Percentiles rank a stretch among this genome's conserved stretches.
These are phyloP conservation scores for Schizopygopsis malacanthus DNA, from an alignment of 2,797 vertebrate genomes.

Conservation along the genomic window DNA sequence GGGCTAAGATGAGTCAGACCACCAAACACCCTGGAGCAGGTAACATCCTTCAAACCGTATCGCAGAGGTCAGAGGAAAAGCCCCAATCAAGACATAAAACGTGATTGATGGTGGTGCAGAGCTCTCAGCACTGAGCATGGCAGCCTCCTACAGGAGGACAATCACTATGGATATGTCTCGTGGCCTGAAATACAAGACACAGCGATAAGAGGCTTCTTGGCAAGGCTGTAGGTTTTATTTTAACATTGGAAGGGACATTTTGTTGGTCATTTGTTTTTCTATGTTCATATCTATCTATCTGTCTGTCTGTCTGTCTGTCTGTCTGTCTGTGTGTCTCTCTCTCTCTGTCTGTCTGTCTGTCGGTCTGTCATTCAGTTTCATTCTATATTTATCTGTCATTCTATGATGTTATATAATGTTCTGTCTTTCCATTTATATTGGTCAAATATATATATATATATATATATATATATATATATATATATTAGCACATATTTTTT, in stretches of 20 bases:
- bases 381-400: too few relatives aligned
- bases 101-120: slow-evolving; percentile 36
- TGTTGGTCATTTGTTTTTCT: background rate
- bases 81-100: slow-evolving; percentile 19
- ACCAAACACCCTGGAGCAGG: slow-evolving; percentile 6
- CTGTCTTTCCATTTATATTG: background rate
- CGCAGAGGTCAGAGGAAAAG: slow-evolving; percentile 39
- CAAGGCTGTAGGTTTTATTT: background rate
- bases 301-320: background rate
- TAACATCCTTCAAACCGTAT: slow-evolving; percentile 1
- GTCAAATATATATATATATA: background rate
- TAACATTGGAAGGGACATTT: background rate
- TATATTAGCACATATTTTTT: too few relatives aligned
- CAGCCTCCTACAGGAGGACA: slow-evolving; percentile 18
- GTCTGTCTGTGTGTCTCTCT: background rate
- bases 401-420: background rate
- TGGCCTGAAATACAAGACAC: background rate
- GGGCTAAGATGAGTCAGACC: slow-evolving; percentile 33
- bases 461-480: too few relatives aligned
- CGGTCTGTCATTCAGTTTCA: too few relatives aligned
- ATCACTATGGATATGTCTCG: background rate
- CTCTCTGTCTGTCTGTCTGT: background rate
- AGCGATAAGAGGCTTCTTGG: slow-evolving; percentile 25
- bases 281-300: background rate
- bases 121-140: slow-evolving; percentile 28